A percentile compares a stretch with the other conserved stretches of the same genome.
These are phyloP conservation scores for Athene cunicularia DNA, from an alignment of 2,113 vertebrate genomes.

Conservation along the genomic window DNA sequence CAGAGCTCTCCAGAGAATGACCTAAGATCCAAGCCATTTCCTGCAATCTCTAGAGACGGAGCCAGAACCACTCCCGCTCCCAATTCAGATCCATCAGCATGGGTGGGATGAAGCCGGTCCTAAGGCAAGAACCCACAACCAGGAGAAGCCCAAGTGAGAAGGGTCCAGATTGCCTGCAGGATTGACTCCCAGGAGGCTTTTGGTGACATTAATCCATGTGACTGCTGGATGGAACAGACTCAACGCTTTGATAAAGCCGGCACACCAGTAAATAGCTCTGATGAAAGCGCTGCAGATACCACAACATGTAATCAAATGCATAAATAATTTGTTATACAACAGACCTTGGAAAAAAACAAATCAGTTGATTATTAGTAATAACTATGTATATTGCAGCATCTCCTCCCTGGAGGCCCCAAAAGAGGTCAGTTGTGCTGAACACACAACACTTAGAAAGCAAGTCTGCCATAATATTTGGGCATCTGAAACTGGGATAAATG, in stretches of 20 bases:
- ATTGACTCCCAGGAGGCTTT: not conserved
- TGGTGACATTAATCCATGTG: not conserved
- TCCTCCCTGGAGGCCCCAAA: not conserved
- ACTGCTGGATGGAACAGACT: not conserved
- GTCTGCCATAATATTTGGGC: not conserved
- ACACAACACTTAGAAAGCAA: not conserved
- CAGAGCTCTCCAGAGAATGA: not conserved
- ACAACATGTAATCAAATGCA: not conserved
- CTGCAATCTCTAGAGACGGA: not conserved
- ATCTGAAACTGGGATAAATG: not conserved
- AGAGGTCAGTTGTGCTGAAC: not conserved
- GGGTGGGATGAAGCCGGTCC: not conserved
- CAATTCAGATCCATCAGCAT: fast-evolving
- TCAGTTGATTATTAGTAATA: not conserved
- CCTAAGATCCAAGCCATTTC: not conserved
- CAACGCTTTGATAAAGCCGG: not conserved
- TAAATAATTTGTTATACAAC: not conserved
- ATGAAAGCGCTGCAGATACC: not conserved
- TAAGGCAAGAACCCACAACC: not conserved
- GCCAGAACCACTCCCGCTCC: not conserved
- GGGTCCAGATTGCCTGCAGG: not conserved
- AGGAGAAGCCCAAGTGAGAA: not conserved
- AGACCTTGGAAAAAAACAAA: not conserved
- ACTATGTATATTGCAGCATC: not conserved
- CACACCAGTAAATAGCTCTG: not conserved